These are phyloP conservation scores for Lophura nycthemera DNA, from an alignment of 2,113 vertebrate species.

Conservation along the genomic window DNA sequence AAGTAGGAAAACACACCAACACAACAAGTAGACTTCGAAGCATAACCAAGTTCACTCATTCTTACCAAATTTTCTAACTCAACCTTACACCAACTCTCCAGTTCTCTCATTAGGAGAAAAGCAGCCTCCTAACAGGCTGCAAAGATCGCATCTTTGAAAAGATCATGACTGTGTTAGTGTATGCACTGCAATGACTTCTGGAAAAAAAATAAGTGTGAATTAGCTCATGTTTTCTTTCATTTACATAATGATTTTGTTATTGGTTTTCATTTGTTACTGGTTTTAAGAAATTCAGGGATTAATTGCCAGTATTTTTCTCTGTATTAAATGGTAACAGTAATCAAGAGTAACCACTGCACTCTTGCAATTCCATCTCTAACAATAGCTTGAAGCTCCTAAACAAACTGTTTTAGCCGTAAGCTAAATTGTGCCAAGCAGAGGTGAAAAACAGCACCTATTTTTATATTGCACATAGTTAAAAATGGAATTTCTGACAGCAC, in stretches of 20 bases:
- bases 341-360: neutral
- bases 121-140: neutral
- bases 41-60: neutral
- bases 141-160: neutral
- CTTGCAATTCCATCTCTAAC: neutral
- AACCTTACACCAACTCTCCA: neutral
- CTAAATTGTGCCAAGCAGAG: neutral
- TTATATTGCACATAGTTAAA: neutral
- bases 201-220: neutral
- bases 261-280: neutral
- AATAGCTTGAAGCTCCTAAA: neutral
- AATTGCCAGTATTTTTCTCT: neutral
- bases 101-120: neutral
- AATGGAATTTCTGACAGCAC: neutral
- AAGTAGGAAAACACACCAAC: neutral
- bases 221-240: neutral
- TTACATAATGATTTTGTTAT: neutral
- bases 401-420: neutral
- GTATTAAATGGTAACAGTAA: neutral
- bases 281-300: neutral
- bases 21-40: neutral
- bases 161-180: neutral
- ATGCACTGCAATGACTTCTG: neutral
- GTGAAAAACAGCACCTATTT: neutral
- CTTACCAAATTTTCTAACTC: no score